Evolutionary conservation across 2,113 vertebrate species (phyloP), one percentile per base, ranked within the genome.

Genomic region (Cavia porcellus): DNA sequence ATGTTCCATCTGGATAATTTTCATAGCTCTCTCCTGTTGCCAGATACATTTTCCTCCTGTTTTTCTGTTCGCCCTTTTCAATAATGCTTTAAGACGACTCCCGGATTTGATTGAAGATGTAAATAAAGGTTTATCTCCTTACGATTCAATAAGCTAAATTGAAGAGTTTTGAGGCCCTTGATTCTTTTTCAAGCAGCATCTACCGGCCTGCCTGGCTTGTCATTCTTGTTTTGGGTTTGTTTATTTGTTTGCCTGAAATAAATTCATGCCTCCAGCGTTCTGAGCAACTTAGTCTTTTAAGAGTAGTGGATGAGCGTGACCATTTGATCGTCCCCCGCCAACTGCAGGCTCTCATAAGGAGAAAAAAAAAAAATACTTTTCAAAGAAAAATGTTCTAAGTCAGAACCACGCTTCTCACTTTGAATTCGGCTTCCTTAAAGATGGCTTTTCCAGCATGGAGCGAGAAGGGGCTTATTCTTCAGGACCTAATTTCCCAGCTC

Each of bases 381-480:
- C 0, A 1, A 74, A 84, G 68, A 75, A 52, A 94, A 89, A 82
- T 5, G 0, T 55, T 72, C 62, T 93, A n/a, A 94, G 68, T 93
- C 72, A 89, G 92, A 92, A 97, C 64, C 87, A 86, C 38, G 80
- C 80, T 83, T 96, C 86, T 95, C 84, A 20, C 72, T 95, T 93
- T 86, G 93, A 92, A 96, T 94, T 95, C 94, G 87, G 45, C 81
- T 88, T 94, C 86, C 85, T 84, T 4, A 0, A 35, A 70, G 93
- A 81, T 90, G 75, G 70, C 83, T 95, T 96, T 96, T 52, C 89
- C 72, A 95, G 87, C 19, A 17, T 38, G 35, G 32, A 10, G 52
- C 74, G 75, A 84, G 95, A 70, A 84, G 59, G 47, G 11, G 7
- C 57, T 80, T 47, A 0, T 61, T 77, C 52, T 90, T 80, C 3